Base-by-base conservation (phyloP, 1,140 invertebrate species). In the Propsilocerus akamusi region DNA sequence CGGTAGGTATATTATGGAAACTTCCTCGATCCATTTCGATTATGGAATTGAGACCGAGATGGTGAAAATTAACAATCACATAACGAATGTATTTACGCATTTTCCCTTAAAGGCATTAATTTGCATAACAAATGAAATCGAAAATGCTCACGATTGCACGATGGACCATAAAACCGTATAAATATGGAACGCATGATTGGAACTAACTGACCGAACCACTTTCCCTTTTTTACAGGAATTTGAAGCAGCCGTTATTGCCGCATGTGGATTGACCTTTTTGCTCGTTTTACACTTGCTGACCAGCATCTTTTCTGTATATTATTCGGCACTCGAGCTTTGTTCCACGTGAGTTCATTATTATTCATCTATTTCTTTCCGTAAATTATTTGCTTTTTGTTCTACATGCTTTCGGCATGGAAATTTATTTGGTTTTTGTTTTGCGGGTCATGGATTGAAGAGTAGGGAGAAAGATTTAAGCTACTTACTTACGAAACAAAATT, bases 281-380 rank as follows among this genome's bases (percentile, higher is more conserved):
- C 50, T 64, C 8, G 61, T 61, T 53, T 47, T 64, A 23, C 62
- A 64, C 50, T 62, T 64, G 49, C 55, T 64, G 26, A 59, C 61
- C n/a, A 64, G 62, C 53, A 60, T 64, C 52, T 55, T 61, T 8
- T 64, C 62, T 0, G 62, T 64, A 12, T 64, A 64, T 41, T 56
- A 62, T 22, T 64, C 62, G 25, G 62, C 62, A 25, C 48, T 62
- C 10, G 58, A 64, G 46, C 58, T 62, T 11, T 64, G 62, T 50
- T 57, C 60, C 26, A 63, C 58, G 62, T 64, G 30, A 62, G 62
- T 64, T 49, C n/a, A 26, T 26, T 30, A 11, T 30, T 30, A 11
- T 30, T 30, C n/a, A 30, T 30, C 10, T 30, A 30, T 11, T 30
- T 11, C n/a, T 8, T 30, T 8, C 28, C n/a, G 10, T 30, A 30